phyloP scores from a whole-genome alignment of 2,113 vertebrate genomes.

The Trichomycterus rosablanca region DNA sequence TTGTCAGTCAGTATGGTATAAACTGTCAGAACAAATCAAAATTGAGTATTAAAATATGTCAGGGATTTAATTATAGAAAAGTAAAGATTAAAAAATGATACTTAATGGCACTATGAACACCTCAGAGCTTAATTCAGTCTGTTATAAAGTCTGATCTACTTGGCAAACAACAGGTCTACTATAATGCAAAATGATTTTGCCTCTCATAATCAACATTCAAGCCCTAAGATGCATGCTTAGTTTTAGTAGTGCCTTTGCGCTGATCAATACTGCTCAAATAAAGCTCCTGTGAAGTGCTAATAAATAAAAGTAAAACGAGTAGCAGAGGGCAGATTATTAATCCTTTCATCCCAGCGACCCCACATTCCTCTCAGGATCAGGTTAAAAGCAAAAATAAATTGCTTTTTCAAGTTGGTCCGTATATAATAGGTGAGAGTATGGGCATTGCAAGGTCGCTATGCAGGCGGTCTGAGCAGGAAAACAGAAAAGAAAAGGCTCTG shows the following conservation, averaged over 20 bases:
- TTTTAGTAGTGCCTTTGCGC: not conserved
- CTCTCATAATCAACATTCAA: too few relatives aligned
- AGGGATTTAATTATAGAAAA: too few relatives aligned
- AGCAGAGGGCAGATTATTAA: slow-evolving; percentile 56
- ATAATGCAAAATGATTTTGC: not conserved
- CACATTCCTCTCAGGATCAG: slow-evolving; percentile 73
- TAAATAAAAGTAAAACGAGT: slow-evolving; percentile 35
- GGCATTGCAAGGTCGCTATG: slow-evolving; percentile 65
- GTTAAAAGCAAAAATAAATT: slow-evolving; percentile 66
- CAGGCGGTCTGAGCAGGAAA: slow-evolving; percentile 47
- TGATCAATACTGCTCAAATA: slow-evolving; percentile 15
- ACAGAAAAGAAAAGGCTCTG: slow-evolving; percentile 45
- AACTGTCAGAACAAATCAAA: too few relatives aligned
- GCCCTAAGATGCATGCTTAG: not conserved
- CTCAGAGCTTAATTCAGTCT: too few relatives aligned
- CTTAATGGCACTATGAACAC: not conserved
- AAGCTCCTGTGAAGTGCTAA: slow-evolving; percentile 41
- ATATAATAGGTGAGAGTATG: slow-evolving; percentile 57
- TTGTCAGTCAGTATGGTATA: too few relatives aligned
- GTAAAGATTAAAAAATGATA: too few relatives aligned
- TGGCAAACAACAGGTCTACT: not conserved
- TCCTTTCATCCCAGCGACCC: slow-evolving; percentile 62
- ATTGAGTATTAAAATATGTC: too few relatives aligned
- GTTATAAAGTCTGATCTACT: not conserved
- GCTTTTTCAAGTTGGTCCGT: slow-evolving; percentile 48